Base-by-base conservation (phyloP, 1,140 invertebrate genomes). In the Micrasema longulum region DNA sequence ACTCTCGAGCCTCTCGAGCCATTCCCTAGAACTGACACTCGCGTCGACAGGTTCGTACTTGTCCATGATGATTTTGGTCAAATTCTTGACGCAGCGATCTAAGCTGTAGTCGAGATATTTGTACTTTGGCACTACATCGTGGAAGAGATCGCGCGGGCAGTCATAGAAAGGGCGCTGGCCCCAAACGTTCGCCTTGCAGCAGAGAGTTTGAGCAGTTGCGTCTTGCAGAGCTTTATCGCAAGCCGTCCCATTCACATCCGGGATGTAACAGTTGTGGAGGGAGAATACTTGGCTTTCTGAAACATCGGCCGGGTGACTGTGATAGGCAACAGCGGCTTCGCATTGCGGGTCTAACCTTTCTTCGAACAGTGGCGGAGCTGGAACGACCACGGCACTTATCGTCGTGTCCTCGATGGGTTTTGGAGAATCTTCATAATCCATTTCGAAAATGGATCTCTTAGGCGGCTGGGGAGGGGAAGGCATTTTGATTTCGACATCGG, bases 231-330 rank as follows among this genome's bases (percentile, higher is more conserved):
- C 18, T 14, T 68, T 68, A 11, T 73, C 47, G 18, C 67, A 65
- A 11, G 12, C 7, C 16, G 71, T 71, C 55, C 91, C 91, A 84
- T 91, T 92, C 14, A 91, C 84, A 76, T 88, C 85, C 60, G 81
- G 76, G 69, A 83, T 77, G 52, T 77, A 82, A 53, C 71, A 79
- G 69, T 82, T 83, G 63, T 83, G 82, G 23, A 83, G 76, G 2
- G 76, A 76, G 66, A 80, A 73, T 14, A 83, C 77, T 53, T 83
- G 82, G 68, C 76, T 78, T 60, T 77, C 72, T 3, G 76, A 78
- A 6, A 81, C 77, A 47, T 79, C 63, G 22, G 77, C 77, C 10
- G 79, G 79, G 67, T 78, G 76, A 31, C 77, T 63, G 35, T 79
- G 72, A 52, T 79, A 82, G 6, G 77, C 64, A 31, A 76, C 10